A percentile compares a stretch with the other conserved stretches of the same genome.
Evolutionary conservation across 2,113 vertebrate genomes (phyloP).

Genomic region (Percopsis transmontana): DNA sequence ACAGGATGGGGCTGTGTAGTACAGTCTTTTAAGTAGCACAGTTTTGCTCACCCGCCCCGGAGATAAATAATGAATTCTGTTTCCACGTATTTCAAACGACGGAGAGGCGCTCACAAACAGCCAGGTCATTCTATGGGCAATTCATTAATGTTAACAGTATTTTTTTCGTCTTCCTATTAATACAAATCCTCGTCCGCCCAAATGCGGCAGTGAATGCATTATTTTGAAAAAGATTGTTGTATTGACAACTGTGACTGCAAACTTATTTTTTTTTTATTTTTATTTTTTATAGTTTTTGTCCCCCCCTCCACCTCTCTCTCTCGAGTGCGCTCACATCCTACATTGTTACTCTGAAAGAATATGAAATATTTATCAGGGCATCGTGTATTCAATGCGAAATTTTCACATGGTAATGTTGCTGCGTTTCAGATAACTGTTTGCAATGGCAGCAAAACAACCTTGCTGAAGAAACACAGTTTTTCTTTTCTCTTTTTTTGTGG

Average conservation of each 20-base stretch:
- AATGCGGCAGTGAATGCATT: conserved; percentile 36
- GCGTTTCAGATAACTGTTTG: conserved; percentile 63
- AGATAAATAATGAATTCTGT: conserved; percentile 57
- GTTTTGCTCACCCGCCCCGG: conserved; percentile 43
- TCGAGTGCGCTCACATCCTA: conserved; percentile 28
- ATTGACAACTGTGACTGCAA: conserved; percentile 64
- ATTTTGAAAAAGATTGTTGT: conserved; percentile 50
- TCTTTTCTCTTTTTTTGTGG: conserved; percentile 25
- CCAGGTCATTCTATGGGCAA: conserved; percentile 41
- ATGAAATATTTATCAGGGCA: conserved; percentile 80
- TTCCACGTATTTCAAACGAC: conserved; percentile 50
- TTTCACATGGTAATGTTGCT: conserved; percentile 66
- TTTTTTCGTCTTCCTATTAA: conserved; percentile 42
- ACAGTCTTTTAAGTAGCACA: conserved; percentile 32
- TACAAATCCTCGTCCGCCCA: conserved; percentile 45
- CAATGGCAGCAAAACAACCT: conserved; percentile 62
- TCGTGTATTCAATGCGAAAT: conserved; percentile 63
- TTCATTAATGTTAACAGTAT: conserved; percentile 51
- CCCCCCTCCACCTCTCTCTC: conserved; percentile 28
- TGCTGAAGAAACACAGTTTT: conserved; percentile 40
- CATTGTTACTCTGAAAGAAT: conserved; percentile 64
- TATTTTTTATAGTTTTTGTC: conserved; percentile 51
- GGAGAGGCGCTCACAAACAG: conserved; percentile 48
- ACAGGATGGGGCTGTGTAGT: conserved; percentile 6
- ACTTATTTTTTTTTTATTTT: conserved; percentile 37